These are phyloP conservation scores for Microtus ochrogaster DNA, from an alignment of 2,113 vertebrate genomes.

Conservation along the genomic window DNA sequence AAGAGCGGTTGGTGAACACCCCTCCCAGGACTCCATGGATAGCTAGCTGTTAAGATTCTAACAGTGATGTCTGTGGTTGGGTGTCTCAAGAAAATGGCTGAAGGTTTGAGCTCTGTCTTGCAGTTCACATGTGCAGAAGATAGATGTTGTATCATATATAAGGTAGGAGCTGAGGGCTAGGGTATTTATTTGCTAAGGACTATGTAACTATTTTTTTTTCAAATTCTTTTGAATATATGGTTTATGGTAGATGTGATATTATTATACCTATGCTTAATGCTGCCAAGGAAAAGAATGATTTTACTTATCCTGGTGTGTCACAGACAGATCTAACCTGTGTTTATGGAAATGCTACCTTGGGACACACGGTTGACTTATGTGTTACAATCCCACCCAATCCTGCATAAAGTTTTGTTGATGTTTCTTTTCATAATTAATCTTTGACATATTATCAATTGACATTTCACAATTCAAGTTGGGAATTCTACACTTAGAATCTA, in stretches of 20 bases:
- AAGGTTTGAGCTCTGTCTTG: not conserved
- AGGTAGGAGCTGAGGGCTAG: not conserved
- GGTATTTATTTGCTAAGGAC: not conserved
- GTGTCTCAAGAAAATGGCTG: not conserved
- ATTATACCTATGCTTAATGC: not conserved
- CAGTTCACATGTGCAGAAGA: not conserved
- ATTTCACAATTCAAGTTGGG: not conserved
- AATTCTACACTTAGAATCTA: not conserved
- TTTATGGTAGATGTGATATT: not conserved
- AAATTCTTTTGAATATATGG: not conserved
- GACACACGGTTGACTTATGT: not conserved
- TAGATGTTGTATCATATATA: not conserved
- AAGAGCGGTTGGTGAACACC: too few relatives aligned
- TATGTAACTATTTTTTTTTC: fast-evolving
- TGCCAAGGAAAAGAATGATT: not conserved
- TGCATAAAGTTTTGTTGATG: not conserved
- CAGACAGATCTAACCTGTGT: not conserved
- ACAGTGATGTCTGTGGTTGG: not conserved
- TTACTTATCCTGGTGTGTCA: not conserved
- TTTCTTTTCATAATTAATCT: constrained; percentile 28
- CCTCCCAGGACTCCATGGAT: too few relatives aligned
- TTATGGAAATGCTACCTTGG: not conserved
- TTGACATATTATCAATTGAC: not conserved
- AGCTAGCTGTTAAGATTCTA: not conserved
- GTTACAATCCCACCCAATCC: not conserved